Evolutionary conservation across 1,140 invertebrate species (phyloP).

Genomic region (Papilio glaucus): DNA sequence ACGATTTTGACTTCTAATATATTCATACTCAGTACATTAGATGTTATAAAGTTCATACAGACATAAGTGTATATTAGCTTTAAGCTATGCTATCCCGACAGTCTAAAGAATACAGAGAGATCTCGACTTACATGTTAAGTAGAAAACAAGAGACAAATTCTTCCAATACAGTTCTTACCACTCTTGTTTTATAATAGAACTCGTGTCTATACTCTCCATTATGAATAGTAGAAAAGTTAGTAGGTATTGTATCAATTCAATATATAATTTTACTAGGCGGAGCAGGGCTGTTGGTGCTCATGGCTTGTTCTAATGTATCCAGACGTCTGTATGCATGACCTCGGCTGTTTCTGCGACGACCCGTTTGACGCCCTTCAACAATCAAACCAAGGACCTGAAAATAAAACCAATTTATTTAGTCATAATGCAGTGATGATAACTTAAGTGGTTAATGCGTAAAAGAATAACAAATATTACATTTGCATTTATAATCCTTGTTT

Average conservation of each 20-base stretch:
- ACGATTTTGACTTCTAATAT: neutral
- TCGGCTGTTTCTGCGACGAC: conserved; percentile 69
- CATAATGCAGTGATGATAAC: no score
- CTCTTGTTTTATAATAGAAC: neutral
- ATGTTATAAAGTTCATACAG: conserved; percentile 1
- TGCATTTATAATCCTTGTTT: no score
- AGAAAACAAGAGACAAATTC: neutral
- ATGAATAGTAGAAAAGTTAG: neutral
- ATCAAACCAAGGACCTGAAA: conserved; percentile 73
- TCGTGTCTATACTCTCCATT: neutral
- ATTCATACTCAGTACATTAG: no score
- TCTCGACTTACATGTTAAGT: neutral
- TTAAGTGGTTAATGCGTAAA: neutral
- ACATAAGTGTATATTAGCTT: no score
- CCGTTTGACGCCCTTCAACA: conserved; percentile 70
- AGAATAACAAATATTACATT: no score
- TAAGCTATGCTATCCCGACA: conserved; percentile 1
- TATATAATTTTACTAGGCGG: conserved; percentile 79
- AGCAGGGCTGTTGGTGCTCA: conserved; percentile 64
- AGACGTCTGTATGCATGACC: conserved; percentile 73
- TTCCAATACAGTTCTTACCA: neutral
- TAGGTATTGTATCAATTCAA: conserved; percentile 48
- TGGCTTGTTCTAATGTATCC: conserved; percentile 75
- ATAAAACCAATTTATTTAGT: conserved; percentile 28
- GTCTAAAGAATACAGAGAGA: neutral